Evolutionary conservation across 2,113 vertebrate genomes (phyloP), one percentile per base, ranked within the genome.

Genomic region (Scortum barcoo): DNA sequence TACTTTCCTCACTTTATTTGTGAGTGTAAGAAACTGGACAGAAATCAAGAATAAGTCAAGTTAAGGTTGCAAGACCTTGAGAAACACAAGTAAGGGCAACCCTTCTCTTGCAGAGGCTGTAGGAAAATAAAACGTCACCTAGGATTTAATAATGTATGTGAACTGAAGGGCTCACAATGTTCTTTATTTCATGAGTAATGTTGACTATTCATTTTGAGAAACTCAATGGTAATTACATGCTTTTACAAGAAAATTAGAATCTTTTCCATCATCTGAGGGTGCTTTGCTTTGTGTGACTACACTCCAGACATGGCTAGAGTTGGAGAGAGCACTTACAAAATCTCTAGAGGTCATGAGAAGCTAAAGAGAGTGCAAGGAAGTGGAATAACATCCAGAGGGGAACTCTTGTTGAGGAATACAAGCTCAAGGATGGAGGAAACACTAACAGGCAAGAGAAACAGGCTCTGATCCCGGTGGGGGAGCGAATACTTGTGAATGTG

Each of bases 351-450:
- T 87, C 76, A 60, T 5, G 56, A 57, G 72, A 73, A 14, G 81
- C 69, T 77, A 28, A 83, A 86, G 71, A 83, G 57, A 62, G 60
- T 63, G 57, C 67, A 80, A 40, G 75, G 75, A 86, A 71, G 81
- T 78, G 86, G 82, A 86, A 88, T 70, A 78, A 86, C 82, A 80
- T 50, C 80, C 65, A 22, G 48, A 65, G 71, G 71, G 80, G 48
- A 50, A 65, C 70, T 81, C 71, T 81, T 24, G 26, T 4, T 28
- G 57, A 72, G 33, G 30, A 86, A 84, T 14, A 78, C 68, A 73
- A 78, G 74, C 83, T 78, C 44, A 76, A 76, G 48, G 56, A 67
- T 50, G 63, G 48, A 58, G 33, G 44, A 62, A 63, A 75, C 62
- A 36, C 51, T 40, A 44, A 73, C 48, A 68, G 74, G 60, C 10